These are phyloP conservation scores for Blastobasis adustella DNA, from an alignment of 2,888 invertebrate species.

Conservation along the genomic window DNA sequence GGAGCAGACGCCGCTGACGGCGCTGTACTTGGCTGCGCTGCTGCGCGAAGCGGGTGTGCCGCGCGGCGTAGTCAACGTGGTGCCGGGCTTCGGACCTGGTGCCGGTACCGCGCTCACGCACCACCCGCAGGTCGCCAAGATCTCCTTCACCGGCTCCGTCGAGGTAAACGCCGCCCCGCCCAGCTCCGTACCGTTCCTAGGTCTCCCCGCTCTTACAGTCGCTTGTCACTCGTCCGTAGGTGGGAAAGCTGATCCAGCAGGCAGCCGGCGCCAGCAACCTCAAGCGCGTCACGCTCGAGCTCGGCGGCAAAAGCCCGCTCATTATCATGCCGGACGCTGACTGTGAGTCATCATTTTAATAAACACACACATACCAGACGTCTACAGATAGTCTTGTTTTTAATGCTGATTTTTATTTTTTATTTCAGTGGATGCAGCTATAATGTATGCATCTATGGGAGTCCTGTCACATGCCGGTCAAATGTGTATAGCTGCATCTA, in stretches of 20 bases:
- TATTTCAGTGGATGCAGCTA: slow-evolving; percentile 55
- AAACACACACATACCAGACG: too few relatives aligned
- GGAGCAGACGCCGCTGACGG: too few relatives aligned
- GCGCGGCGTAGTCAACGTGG: slow-evolving; percentile 65
- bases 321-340: slow-evolving; percentile 75
- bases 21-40: too few relatives aligned
- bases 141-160: slow-evolving; percentile 82
- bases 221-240: slow-evolving; percentile 78
- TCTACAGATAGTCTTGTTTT: too few relatives aligned
- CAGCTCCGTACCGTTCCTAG: too few relatives aligned
- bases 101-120: slow-evolving; percentile 86
- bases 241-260: slow-evolving; percentile 74
- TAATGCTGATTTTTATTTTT: slow-evolving; percentile 2
- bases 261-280: slow-evolving; percentile 85
- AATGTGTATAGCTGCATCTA: slow-evolving; percentile 53
- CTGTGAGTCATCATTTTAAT: slow-evolving; percentile 51
- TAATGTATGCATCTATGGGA: slow-evolving; percentile 48
- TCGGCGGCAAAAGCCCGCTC: slow-evolving; percentile 94
- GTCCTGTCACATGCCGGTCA: slow-evolving; percentile 57
- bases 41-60: too few relatives aligned
- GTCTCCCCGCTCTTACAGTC: too few relatives aligned
- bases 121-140: slow-evolving; percentile 38
- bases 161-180: slow-evolving; percentile 29
- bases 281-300: slow-evolving; percentile 87
- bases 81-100: slow-evolving; percentile 89